Evolutionary conservation across 1,140 invertebrate genomes (phyloP), one percentile per base, ranked within the genome.

Genomic region (Chironomus tepperi): DNA sequence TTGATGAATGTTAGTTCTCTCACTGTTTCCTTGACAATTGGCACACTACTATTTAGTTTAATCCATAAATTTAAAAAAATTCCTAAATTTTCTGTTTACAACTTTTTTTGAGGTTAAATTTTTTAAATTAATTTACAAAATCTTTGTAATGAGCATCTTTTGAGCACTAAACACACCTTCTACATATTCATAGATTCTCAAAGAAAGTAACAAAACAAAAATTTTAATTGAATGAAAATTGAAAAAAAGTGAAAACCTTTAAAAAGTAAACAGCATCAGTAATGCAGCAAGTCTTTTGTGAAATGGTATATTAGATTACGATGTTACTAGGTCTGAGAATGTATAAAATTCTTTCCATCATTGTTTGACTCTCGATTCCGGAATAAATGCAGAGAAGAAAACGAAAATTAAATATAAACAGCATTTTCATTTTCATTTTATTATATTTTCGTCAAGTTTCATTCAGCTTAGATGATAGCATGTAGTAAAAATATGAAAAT

Each of bases 251-350:
- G 1, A 7, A 12, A 57, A n/a, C 2, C 7, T 7, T 57, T n/a
- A 3, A 10, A 12, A 10, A 57, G 47, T 57, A n/a, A 57, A n/a
- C n/a, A 57, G 47, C n/a, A 57, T 57, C 24, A 34, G 24, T 2
- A 34, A 34, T 34, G 24, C 24, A 34, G 24, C 24, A 5, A 34
- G 24, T 70, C 65, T 19, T 10, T 18, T 70, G 16, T 19, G 18
- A 70, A 70, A 18, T 70, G 65, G 65, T 16, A 19, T 70, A 70
- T 70, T 70, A 70, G 65, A 70, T 70, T 21, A 57, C n/a, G 47
- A 57, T 57, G 47, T 57, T 57, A 70, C 65, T 70, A 21, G 65
- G 65, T 70, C 65, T 70, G 65, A 70, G 65, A 70, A 70, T 70
- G n/a, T 19, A 9, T 70, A 10, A 16, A 19, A 18, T 21, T 18